Base-by-base conservation (phyloP, 2,888 invertebrate species). In the Rhyacophila evoluta region DNA sequence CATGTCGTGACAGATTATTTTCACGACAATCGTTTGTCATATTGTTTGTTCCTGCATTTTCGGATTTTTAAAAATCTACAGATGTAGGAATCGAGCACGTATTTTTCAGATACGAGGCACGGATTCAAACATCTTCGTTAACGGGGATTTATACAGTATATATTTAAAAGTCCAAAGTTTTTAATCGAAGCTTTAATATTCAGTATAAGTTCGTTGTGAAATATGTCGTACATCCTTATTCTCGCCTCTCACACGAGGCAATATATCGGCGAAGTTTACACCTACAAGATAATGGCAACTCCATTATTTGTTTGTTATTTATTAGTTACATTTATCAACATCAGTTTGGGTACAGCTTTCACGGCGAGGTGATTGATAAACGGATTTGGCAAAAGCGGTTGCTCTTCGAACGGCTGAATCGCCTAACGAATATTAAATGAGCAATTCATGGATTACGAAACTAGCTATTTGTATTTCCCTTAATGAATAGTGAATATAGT, bases 241-340 rank as follows among this genome's bases (percentile, higher is more conserved):
- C 19, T 55, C 55, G 19, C 55, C 55, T 55, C 55, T 55, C 55
- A 55, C 55, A 19, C 55, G 55, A 55, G 55, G 55, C 55, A 55
- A 55, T 55, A 55, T 55, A 55, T 55, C 19, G 55, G 8, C 55
- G 55, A 55, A 55, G 55, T 55, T 55, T 55, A 55, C 55, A 55
- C 25, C 55, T 55, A 55, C 55, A 19, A 55, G 55, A 55, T 55
- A 55, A 55, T 55, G 55, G 55, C 55, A 55, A 55, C 55, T 55
- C 55, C 55, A 55, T 55, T 55, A 55, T 55, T 55, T 55, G 55
- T 55, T 55, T 6, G 76, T 76, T 39, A 76, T 72, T 79, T 79
- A 79, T 76, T 72, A 76, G 75, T 76, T 55, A 75, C 76, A 79
- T 79, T 79, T 76, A 76, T 76, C 79, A 79, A 76, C 70, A 70